Evolutionary conservation across 2,888 invertebrate genomes (phyloP), one percentile per base, ranked within the genome.

Genomic region (Elegia similella): DNA sequence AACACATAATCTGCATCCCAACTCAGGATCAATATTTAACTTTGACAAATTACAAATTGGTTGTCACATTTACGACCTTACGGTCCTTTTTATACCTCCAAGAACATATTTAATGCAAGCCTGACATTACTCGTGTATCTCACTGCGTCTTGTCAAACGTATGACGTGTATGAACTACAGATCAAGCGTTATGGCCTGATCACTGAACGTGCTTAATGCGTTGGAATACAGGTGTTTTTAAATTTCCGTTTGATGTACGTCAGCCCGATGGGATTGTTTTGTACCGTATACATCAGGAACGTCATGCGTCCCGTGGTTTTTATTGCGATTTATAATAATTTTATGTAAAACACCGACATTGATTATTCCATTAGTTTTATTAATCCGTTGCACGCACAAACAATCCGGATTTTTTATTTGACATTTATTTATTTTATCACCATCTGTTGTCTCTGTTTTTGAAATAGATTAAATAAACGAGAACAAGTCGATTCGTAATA

Each of bases 261-360:
- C 46, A 43, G 42, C 38, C 32, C 17, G 56, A 54, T 50, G 44
- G 29, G 12, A 46, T 44, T 55, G 44, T 46, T 44, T 32, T 32
- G 32, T 46, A 43, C 32, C 16, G 6, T 6, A 43, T 55, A 55
- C 32, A 55, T 44, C 54, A 55, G 54, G 32, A 16, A 43, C 44
- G 54, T 44, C 32, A 34, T 12, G 54, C 17, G 32, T 34, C 54
- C 52, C 10, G 56, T 29, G 38, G 53, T 56, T 60, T 60, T 60
- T 56, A 58, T 60, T 53, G 16, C 32, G 38, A 56, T 53, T 57
- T 55, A 55, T 32, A 58, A 43, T 46, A 10, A 47, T 57, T 57
- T 53, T 48, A 55, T 52, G 29, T 30, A 42, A 54, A 56, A 43
- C 43, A 56, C 53, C 43, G 29, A 43, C 54, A 34, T 55, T 55